phyloP scores from a whole-genome alignment of 2,888 invertebrate genomes.

The Sinopyrophorus schimmeli region DNA sequence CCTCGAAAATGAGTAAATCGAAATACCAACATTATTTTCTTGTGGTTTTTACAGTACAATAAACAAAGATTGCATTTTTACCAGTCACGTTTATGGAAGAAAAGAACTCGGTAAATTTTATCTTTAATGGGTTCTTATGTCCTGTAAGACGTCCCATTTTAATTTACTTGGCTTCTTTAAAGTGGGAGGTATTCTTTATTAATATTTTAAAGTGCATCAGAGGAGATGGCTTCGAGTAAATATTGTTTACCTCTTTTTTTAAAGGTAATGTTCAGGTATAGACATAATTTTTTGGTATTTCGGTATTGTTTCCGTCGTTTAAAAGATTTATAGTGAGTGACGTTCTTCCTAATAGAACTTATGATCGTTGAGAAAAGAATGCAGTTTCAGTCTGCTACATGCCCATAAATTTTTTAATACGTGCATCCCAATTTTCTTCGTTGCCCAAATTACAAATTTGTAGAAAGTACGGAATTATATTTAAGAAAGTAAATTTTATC shows the following conservation, averaged over 20 bases:
- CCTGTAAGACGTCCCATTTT: neutral
- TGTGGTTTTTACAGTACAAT: constrained; percentile 7
- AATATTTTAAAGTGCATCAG: constrained; percentile 1
- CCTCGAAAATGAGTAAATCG: constrained; percentile 1
- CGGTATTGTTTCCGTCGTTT: constrained; percentile 3
- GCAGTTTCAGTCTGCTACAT: no score
- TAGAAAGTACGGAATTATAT: no score
- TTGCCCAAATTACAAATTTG: no score
- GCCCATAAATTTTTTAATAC: no score
- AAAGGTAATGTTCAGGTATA: no score
- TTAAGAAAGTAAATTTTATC: no score
- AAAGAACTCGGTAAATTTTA: neutral
- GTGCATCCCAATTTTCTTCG: no score
- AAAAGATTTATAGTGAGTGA: neutral
- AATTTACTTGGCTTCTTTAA: neutral
- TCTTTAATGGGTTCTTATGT: neutral
- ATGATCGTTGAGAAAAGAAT: neutral
- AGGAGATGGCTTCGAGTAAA: neutral
- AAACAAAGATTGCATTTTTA: constrained; percentile 6
- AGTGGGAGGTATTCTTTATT: constrained; percentile 7
- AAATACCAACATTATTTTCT: neutral
- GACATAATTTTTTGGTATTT: no score
- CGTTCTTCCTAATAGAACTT: neutral
- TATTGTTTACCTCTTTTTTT: no score
- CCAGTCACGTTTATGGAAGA: constrained; percentile 1